A percentile compares a stretch with the other conserved stretches of the same genome.
Evolutionary conservation across 2,113 vertebrate species (phyloP).

Genomic region (Lagopus leucura): DNA sequence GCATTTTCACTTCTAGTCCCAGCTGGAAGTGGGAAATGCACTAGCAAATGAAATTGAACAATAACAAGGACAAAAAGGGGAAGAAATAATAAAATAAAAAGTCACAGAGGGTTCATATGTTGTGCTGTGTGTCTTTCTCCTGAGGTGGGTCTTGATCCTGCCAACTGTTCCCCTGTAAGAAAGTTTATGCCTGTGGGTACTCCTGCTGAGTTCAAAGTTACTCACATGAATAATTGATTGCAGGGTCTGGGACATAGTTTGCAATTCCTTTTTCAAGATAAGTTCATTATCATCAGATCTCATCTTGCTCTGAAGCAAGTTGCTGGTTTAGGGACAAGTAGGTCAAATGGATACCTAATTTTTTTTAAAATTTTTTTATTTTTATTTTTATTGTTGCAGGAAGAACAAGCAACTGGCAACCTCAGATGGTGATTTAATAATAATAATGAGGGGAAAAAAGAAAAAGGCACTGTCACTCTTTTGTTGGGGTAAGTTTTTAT

Average conservation of each 20-base stretch:
- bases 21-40: conserved; percentile 37
- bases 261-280: conserved; percentile 56
- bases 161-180: conserved; percentile 57
- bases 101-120: conserved; percentile 41
- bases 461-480: not conserved
- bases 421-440: not conserved
- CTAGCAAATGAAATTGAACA: conserved; percentile 36
- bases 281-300: conserved; percentile 62
- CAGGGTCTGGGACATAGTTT: conserved; percentile 54
- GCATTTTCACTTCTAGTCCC: conserved; percentile 34
- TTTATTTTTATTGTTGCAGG: not conserved
- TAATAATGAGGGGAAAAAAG: not conserved
- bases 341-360: conserved; percentile 9
- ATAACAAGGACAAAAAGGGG: conserved; percentile 48
- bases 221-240: conserved; percentile 69
- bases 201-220: conserved; percentile 71
- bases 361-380: not conserved
- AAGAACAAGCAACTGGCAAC: not conserved
- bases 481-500: conserved; percentile 10
- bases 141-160: conserved; percentile 66
- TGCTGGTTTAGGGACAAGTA: conserved; percentile 27
- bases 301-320: not conserved
- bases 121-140: conserved; percentile 53
- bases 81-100: conserved; percentile 26
- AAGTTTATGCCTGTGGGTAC: conserved; percentile 66